phyloP scores from a whole-genome alignment of 2,888 invertebrate genomes.

The Tipula lateralis region DNA sequence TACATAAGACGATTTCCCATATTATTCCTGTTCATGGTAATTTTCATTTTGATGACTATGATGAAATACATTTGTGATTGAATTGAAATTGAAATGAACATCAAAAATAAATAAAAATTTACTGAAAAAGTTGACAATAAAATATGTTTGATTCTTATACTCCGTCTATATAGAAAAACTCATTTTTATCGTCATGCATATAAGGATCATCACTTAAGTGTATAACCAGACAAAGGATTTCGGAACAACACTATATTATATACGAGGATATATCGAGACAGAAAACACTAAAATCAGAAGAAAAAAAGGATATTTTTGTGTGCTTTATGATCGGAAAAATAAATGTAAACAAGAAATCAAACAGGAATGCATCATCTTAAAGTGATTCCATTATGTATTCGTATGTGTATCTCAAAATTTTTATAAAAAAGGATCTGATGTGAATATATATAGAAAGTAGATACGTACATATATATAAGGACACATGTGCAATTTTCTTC shows the following conservation, averaged over 20 bases:
- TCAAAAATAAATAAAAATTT: slow-evolving; percentile 9
- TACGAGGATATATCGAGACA: neutral
- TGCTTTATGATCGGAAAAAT: slow-evolving; percentile 19
- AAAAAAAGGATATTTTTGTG: neutral
- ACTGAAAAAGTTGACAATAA: neutral
- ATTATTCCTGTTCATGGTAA: slow-evolving; percentile 11
- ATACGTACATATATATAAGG: neutral
- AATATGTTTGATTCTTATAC: neutral
- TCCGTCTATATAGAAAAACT: neutral
- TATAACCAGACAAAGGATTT: neutral
- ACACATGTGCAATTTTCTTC: neutral
- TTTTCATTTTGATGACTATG: slow-evolving; percentile 13
- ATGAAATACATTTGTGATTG: slow-evolving; percentile 5
- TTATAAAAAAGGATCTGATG: slow-evolving; percentile 12
- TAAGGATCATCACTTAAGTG: neutral
- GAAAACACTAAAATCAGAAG: neutral
- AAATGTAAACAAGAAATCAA: slow-evolving; percentile 24
- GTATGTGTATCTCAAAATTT: neutral
- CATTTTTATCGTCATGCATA: neutral
- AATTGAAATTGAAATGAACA: slow-evolving; percentile 1
- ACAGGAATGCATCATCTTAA: neutral
- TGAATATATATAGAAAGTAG: neutral
- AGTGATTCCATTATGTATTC: neutral
- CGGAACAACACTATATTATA: neutral
- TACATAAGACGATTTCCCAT: neutral